Base-by-base conservation (phyloP, 2,797 vertebrate genomes). In the Streptopelia turtur region DNA sequence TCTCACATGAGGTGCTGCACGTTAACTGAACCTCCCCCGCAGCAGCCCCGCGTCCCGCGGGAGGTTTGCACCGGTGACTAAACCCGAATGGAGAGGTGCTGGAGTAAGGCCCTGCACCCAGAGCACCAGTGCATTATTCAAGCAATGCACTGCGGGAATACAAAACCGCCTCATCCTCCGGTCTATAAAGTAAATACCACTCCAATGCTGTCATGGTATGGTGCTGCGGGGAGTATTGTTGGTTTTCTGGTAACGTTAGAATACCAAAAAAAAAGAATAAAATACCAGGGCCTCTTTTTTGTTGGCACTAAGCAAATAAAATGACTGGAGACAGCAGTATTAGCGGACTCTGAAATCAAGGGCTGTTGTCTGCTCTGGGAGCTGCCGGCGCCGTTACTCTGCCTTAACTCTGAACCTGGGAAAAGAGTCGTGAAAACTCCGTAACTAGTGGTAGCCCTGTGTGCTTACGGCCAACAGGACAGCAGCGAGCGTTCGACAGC, bases 321-420 rank as follows among this genome's bases (percentile, higher is more conserved):
- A 61, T 60, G 80, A 12, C 78, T 20, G 77, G 83, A 93, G 64
- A 39, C n/a, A 59, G 79, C 52, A 21, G 41, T 43, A 9, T 69
- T 72, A 53, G 59, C 60, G 69, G 74, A n/a, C 71, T 53, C 82
- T 64, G 68, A 87, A 74, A 43, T 55, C 27, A 57, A 66, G 86
- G 59, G 65, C 90, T 93, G 27, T 30, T 39, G 23, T 39, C 18
- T 63, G 53, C 72, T 63, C 35, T 65, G 71, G 59, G 15, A 56
- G 11, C 7, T 37, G 88, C 85, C 2, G 18, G 81, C 10, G 45
- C 16, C 8, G 27, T 90, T 89, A 30, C 27, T 84, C 71, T 84
- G 89, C 86, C 95, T 93, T 83, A 79, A 70, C 59, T 57, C 68
- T 59, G 72, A 76, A 61, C 43, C 4, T 47, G 95, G 94, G 50